Evolutionary conservation across 2,888 invertebrate species (phyloP).

Genomic region (Fissipunctia ypsillon): DNA sequence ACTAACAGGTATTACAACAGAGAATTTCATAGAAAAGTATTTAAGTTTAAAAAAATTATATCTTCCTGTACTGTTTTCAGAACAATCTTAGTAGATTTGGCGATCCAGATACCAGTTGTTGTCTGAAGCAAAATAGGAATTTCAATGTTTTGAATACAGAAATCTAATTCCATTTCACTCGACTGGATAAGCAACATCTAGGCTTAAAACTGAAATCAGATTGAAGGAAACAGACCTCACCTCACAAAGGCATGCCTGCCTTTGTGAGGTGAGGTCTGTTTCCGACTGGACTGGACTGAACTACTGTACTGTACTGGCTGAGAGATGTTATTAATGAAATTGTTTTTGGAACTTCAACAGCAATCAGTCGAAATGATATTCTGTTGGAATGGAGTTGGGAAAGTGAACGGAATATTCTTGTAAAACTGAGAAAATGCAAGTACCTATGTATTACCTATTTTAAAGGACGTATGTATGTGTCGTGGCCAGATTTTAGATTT

Average conservation of each 20-base stretch:
- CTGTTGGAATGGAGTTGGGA: background rate
- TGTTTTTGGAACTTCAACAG: constrained; percentile 19
- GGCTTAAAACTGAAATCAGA: constrained; percentile 47
- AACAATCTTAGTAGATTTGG: background rate
- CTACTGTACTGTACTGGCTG: constrained; percentile 1
- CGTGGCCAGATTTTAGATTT: too few species aligned
- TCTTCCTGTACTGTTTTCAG: background rate
- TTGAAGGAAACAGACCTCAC: too few species aligned
- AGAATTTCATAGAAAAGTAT: background rate
- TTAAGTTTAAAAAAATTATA: too few species aligned
- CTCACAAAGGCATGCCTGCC: too few species aligned
- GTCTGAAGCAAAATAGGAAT: background rate
- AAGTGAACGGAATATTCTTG: background rate
- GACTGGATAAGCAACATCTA: constrained; percentile 3
- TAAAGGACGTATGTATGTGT: too few species aligned
- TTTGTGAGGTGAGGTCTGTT: constrained; percentile 30
- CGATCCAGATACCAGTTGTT: background rate
- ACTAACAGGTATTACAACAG: background rate
- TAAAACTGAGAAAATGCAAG: too few species aligned
- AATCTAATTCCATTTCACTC: constrained; percentile 27
- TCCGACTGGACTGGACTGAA: background rate
- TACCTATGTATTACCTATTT: too few species aligned
- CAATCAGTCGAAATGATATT: background rate
- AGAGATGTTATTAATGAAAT: constrained; percentile 24
- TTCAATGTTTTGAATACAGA: constrained; percentile 11